phyloP scores from a whole-genome alignment of 1,140 invertebrate species.

The Drosophila oshimai region DNA sequence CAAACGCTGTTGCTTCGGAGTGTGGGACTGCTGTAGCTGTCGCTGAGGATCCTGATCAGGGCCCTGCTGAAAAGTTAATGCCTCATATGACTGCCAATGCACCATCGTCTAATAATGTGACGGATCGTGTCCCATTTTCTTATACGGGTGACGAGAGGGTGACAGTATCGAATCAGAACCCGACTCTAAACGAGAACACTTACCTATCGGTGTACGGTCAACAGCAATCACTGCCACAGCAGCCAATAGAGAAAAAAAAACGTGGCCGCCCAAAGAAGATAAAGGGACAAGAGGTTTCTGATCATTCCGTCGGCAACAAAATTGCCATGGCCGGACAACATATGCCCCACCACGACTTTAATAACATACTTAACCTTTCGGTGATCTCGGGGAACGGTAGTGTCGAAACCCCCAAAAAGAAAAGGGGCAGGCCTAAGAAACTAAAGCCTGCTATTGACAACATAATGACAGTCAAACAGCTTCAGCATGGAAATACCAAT shows the following conservation, averaged over 20 bases:
- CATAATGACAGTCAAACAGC: slow-evolving; percentile 19
- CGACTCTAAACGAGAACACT: neutral
- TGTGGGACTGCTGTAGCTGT: slow-evolving; percentile 6
- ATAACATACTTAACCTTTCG: slow-evolving; percentile 74
- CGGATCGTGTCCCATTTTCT: slow-evolving; percentile 4
- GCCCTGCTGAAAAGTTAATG: slow-evolving; percentile 24
- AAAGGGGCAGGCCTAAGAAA: slow-evolving; percentile 92
- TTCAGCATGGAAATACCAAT: slow-evolving; percentile 15
- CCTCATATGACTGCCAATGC: slow-evolving; percentile 15
- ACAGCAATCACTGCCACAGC: slow-evolving; percentile 22
- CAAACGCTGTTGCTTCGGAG: neutral
- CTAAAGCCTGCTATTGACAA: slow-evolving; percentile 85
- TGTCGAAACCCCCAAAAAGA: slow-evolving; percentile 84
- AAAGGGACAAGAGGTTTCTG: slow-evolving; percentile 85
- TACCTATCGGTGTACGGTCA: slow-evolving; percentile 49
- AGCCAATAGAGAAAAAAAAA: slow-evolving; percentile 91
- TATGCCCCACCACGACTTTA: slow-evolving; percentile 54
- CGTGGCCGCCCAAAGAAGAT: slow-evolving; percentile 94
- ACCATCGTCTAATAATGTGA: slow-evolving; percentile 1
- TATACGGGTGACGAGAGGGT: slow-evolving; percentile 26
- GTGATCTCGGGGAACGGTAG: slow-evolving; percentile 30
- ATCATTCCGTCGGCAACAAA: slow-evolving; percentile 35
- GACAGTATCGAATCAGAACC: neutral
- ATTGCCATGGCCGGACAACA: slow-evolving; percentile 23
- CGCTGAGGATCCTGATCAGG: slow-evolving; percentile 16